Evolutionary conservation across 2,888 invertebrate species (phyloP).

Genomic region (Melanchra persicariae): DNA sequence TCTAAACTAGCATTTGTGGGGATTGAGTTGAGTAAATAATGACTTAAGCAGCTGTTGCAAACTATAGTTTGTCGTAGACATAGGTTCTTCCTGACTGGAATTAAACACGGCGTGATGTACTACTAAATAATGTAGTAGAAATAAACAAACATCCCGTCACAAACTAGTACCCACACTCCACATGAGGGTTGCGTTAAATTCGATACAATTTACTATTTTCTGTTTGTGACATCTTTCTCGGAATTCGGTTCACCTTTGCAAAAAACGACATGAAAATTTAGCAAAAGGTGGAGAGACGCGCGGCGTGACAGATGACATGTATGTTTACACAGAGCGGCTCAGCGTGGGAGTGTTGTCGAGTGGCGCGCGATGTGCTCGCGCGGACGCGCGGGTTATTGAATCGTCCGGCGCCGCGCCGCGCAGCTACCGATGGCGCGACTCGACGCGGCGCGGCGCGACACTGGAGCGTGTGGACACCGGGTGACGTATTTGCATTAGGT

Average conservation of each 20-base stretch:
- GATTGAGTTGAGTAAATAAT: background rate
- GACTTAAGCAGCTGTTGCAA: background rate
- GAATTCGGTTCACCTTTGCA: slow-evolving; percentile 4
- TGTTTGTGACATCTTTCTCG: slow-evolving; percentile 4
- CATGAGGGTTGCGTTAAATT: background rate
- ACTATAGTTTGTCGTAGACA: background rate
- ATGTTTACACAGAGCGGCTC: background rate
- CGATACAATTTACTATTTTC: background rate
- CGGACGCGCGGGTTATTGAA: background rate
- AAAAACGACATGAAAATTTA: slow-evolving; percentile 1
- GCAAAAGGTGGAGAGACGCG: background rate
- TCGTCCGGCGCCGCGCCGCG: background rate
- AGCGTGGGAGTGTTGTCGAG: background rate
- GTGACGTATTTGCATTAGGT: slow-evolving; percentile 3
- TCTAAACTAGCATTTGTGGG: background rate
- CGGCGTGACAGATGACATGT: background rate
- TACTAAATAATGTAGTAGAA: background rate
- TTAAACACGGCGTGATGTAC: background rate
- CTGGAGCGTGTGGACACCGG: background rate
- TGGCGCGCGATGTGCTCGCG: background rate
- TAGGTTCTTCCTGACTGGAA: no score
- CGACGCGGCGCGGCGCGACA: background rate
- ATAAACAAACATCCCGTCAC: background rate
- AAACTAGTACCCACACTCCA: background rate
- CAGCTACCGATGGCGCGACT: no score